phyloP scores from a whole-genome alignment of 2,888 invertebrate genomes.

The Piscicola geometra region DNA sequence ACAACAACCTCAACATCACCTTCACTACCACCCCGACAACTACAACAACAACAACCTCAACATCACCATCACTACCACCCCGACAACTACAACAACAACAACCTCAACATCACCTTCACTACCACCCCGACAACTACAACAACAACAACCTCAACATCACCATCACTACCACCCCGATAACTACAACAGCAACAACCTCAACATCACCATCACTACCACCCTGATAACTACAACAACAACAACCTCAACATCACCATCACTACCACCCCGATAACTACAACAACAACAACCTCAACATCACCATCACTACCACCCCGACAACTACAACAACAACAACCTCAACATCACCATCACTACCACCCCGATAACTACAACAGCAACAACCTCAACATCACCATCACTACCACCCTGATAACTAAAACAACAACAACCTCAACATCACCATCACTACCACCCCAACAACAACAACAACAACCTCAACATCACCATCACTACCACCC shows the following conservation, averaged over 20 bases:
- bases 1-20: background rate
- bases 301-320: background rate
- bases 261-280: conserved; percentile 79
- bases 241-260: conserved; percentile 94
- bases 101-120: no score
- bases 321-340: no score
- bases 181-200: background rate
- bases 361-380: conserved; percentile 57
- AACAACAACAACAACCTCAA: background rate
- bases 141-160: conserved; percentile 87
- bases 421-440: conserved; percentile 88
- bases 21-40: background rate
- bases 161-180: conserved; percentile 94
- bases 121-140: no score
- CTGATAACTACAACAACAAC: no score
- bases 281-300: background rate
- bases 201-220: no score
- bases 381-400: background rate
- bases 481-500: background rate
- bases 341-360: conserved; percentile 93
- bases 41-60: conserved; percentile 82
- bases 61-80: conserved; percentile 95
- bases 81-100: background rate
- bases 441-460: conserved; percentile 93
- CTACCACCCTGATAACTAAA: no score